Percentiles rank a stretch among this genome's conserved stretches.
Evolutionary conservation across 2,797 vertebrate genomes (phyloP).

Genomic region (Sebastiscus albofasciatus): DNA sequence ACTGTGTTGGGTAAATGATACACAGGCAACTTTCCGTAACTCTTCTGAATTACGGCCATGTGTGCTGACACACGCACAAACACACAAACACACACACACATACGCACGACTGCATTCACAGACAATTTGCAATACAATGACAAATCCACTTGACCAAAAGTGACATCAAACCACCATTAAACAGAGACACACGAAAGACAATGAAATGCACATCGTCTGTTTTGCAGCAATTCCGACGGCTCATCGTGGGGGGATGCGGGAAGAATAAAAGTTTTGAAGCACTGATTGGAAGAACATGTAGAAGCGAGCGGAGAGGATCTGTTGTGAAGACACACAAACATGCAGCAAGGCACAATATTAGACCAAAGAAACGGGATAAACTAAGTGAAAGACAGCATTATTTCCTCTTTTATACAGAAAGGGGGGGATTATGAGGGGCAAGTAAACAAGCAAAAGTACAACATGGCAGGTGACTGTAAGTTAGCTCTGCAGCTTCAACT

Average conservation of each 20-base stretch:
- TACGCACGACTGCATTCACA: constrained; percentile 19
- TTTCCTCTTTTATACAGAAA: not conserved
- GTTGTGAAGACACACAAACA: not conserved
- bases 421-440: not conserved
- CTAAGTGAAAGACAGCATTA: not conserved
- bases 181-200: not conserved
- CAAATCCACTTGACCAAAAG: constrained; percentile 22
- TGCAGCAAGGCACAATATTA: not conserved
- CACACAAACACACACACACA: not conserved
- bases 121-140: constrained; percentile 37
- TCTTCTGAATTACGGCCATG: constrained; percentile 1
- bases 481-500: not conserved
- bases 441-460: not conserved
- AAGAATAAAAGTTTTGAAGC: not conserved
- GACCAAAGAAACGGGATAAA: not conserved
- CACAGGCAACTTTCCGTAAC: not conserved
- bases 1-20: constrained; percentile 11
- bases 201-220: constrained; percentile 7
- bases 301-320: not conserved
- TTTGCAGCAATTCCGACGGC: not conserved
- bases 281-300: constrained; percentile 15
- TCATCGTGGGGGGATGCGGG: not conserved
- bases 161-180: not conserved
- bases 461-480: not conserved
- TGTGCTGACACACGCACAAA: not conserved